Base-by-base conservation (phyloP, 2,113 vertebrate genomes). In the rabbit (Oryctolagus cuniculus) region DNA sequence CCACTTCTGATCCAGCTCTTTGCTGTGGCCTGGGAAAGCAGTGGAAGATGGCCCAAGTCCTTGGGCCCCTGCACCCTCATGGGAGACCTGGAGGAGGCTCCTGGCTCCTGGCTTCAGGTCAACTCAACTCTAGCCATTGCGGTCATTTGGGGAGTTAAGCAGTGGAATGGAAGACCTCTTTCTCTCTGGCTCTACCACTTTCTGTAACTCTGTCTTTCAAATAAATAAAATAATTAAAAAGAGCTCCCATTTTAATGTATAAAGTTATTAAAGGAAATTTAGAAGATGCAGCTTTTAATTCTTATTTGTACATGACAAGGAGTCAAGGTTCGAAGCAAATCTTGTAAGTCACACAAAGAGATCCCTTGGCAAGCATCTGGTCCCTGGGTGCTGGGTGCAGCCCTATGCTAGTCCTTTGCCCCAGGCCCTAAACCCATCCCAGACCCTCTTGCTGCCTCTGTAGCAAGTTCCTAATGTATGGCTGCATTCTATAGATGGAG, bases 221-320 rank as follows among this genome's bases (percentile, higher is more conserved):
- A 44, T 44, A 44, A 44, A 44, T 44, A 44, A 44, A 44, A 44
- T 44, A 44, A 44, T 58, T 58, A 58, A 58, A 58, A 93, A 73
- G 58, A 95, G 72, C 3, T 34, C 12, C 58, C 31, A n/a, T 27
- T 55, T 86, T 90, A 88, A 53, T 25, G 4, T 25, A 75, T 31
- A 64, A 89, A 92, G 29, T 58, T 58, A 83, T 29, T 67, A 74
- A 81, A 81, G 58, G 66, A 53, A n/a, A 77, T 49, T 86, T 66
- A 80, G 31, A 77, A 16, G 27, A 70, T n/a, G 1, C 31, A 72
- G 27, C 24, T 24, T 31, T 27, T 22, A 63, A 70, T 79, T 79
- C 34, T 24, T 75, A 74, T 1, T 0, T 44, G 31, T 38, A 67
- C 19, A 31, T 38, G 38, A 80, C 79, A n/a, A 86, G 15, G 21